phyloP scores from a whole-genome alignment of 23 tunicate genomes.

The Phallusia fumigata region DNA sequence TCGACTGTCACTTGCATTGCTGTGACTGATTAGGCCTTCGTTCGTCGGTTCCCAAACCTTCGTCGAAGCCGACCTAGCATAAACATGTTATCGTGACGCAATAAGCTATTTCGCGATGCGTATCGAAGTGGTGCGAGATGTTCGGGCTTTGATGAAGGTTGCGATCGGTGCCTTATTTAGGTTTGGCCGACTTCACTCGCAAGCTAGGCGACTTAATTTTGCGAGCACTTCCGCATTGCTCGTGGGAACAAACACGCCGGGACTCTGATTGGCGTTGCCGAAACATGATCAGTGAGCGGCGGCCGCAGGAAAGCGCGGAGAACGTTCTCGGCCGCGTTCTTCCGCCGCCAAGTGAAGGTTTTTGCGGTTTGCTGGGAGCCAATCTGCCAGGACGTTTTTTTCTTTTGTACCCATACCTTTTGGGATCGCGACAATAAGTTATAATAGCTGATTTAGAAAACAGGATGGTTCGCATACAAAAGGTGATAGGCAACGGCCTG shows the following conservation, averaged over 20 bases:
- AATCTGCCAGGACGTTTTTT: too few relatives aligned
- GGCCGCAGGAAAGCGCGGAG: conserved; percentile 4
- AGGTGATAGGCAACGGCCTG: too few relatives aligned
- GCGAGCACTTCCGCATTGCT: conserved; percentile 3
- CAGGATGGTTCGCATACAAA: too few relatives aligned
- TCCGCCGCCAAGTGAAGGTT: neutral
- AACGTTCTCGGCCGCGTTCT: neutral
- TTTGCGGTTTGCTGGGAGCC: neutral
- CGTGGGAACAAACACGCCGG: conserved; percentile 11
- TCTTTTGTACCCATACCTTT: too few relatives aligned
- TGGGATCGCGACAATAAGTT: too few relatives aligned
- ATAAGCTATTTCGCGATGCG: neutral
- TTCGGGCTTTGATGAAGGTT: neutral
- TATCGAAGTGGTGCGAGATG: neutral
- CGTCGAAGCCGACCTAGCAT: neutral
- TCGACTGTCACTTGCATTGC: neutral
- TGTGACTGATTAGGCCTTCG: neutral
- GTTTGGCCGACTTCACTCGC: neutral
- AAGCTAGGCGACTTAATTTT: conserved; percentile 5
- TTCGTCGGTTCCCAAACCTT: neutral
- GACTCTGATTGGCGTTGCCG: neutral
- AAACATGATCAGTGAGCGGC: conserved; percentile 10
- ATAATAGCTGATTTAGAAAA: too few relatives aligned
- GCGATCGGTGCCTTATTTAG: conserved; percentile 3
- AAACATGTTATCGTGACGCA: conserved; percentile 1